phyloP scores from a whole-genome alignment of 2,113 vertebrate species.

The Tenebrosternarchus preto region DNA sequence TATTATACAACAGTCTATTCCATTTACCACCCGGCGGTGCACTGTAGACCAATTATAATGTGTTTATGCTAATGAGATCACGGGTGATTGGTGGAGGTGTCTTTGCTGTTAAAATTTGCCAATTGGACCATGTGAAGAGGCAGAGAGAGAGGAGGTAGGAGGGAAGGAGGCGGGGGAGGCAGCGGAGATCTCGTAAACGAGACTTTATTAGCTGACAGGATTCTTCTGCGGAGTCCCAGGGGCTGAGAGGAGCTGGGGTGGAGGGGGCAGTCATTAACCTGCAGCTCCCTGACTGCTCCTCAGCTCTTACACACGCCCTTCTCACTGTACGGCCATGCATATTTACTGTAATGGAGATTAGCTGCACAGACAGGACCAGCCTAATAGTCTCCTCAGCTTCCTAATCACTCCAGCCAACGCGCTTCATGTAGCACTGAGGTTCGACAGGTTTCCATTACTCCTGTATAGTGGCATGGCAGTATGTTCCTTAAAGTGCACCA shows the following conservation, averaged over 20 bases:
- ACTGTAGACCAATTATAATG: neutral
- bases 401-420: neutral
- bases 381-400: neutral
- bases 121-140: slow-evolving; percentile 9
- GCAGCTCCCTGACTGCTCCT: neutral
- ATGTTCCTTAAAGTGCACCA: too few relatives aligned
- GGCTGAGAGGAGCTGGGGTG: neutral
- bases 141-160: neutral
- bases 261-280: slow-evolving; percentile 25
- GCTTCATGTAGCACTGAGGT: neutral
- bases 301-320: slow-evolving; percentile 16
- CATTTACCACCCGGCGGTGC: neutral
- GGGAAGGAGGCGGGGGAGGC: neutral
- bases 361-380: neutral
- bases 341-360: slow-evolving; percentile 36
- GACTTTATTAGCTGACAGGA: slow-evolving; percentile 27
- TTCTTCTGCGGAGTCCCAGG: neutral
- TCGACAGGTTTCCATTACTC: too few relatives aligned
- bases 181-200: neutral
- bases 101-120: slow-evolving; percentile 4
- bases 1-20: neutral
- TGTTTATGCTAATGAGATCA: slow-evolving; percentile 8
- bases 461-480: too few relatives aligned
- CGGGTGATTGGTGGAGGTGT: slow-evolving; percentile 10
- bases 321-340: slow-evolving; percentile 7